Conservation (phyloP, 2,797 vertebrate species). For the Peromyscus eremicus region DNA sequence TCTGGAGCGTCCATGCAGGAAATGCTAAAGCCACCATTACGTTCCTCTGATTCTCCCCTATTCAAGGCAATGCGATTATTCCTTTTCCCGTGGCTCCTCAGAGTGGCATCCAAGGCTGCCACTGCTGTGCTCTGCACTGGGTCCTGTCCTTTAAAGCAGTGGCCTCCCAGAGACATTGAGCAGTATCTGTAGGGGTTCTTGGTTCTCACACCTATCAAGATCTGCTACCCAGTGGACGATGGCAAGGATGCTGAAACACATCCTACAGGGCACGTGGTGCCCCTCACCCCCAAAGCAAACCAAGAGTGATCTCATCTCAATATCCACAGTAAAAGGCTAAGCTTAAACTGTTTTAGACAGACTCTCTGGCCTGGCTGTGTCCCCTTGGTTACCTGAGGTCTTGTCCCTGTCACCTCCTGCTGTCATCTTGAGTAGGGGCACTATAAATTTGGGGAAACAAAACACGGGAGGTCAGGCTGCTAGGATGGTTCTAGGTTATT, state of each 20-base stretch:
- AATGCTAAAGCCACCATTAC: no score
- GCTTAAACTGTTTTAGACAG: background rate
- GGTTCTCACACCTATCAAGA: background rate
- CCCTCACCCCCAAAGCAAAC: accelerated
- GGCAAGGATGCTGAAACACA: background rate
- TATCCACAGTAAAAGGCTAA: no score
- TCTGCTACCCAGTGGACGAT: background rate
- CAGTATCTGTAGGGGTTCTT: background rate
- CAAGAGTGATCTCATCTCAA: background rate
- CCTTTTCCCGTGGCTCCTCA: background rate
- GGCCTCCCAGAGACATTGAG: background rate
- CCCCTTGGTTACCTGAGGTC: background rate
- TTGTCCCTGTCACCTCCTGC: background rate
- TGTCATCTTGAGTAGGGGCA: background rate
- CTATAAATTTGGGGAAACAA: background rate
- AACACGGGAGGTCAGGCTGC: background rate
- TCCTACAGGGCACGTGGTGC: background rate
- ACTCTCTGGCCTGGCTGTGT: accelerated
- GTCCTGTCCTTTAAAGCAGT: background rate
- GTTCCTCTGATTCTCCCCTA: background rate
- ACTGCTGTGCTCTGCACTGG: no score
- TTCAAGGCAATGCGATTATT: no score
- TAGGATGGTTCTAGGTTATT: background rate
- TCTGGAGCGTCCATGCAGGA: background rate
- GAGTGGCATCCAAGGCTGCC: background rate